Conservation (phyloP, 2,888 invertebrate species). For the Keiferia lycopersicella region DNA sequence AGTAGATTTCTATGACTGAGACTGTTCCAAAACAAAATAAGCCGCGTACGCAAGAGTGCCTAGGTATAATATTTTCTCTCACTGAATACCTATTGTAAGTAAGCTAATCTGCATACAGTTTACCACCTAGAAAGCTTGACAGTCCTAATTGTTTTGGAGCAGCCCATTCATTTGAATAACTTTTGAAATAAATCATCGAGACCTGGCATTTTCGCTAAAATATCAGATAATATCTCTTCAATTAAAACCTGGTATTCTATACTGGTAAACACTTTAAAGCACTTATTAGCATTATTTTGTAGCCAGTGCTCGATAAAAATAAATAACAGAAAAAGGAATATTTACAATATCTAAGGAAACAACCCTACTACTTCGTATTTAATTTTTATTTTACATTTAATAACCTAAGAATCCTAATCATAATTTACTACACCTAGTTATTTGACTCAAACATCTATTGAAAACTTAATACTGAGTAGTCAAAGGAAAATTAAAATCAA, state of each 20-base stretch:
- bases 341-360: conserved; percentile 76
- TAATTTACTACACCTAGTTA: conserved; percentile 57
- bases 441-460: conserved; percentile 63
- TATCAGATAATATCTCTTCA: no score
- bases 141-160: conserved; percentile 17
- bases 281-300: background rate
- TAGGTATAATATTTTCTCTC: background rate
- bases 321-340: conserved; percentile 49
- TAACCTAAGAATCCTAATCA: conserved; percentile 58
- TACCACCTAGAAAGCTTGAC: background rate
- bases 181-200: conserved; percentile 11
- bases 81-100: background rate
- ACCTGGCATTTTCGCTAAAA: conserved; percentile 14
- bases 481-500: conserved; percentile 55
- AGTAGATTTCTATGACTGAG: background rate
- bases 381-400: conserved; percentile 71
- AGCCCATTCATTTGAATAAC: conserved; percentile 6
- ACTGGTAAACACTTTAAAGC: no score
- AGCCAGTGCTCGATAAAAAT: conserved; percentile 26
- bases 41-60: background rate
- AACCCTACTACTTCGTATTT: conserved; percentile 73
- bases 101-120: background rate
- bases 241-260: no score
- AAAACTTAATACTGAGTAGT: conserved; percentile 79
- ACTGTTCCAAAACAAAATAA: conserved; percentile 18